Conservation (phyloP, 2,113 vertebrate genomes). For the Stictonetta naevosa region DNA sequence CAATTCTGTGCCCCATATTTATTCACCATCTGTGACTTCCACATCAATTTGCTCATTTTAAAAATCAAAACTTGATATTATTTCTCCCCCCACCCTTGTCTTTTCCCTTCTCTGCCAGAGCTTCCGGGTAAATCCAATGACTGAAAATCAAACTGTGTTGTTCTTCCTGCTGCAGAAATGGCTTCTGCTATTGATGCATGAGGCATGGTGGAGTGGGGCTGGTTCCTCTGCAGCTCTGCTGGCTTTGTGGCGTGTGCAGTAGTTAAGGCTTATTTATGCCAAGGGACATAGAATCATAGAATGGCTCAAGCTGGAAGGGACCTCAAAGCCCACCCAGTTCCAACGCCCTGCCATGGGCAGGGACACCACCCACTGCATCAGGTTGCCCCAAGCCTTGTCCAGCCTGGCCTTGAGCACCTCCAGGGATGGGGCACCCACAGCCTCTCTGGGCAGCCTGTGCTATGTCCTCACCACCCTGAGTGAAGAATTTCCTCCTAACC, state of each 20-base stretch:
- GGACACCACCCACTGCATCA: too few species aligned
- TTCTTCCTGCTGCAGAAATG: not conserved
- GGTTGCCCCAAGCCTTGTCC: too few species aligned
- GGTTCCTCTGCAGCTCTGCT: not conserved
- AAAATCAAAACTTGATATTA: slow-evolving; percentile 4
- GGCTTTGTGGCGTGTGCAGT: not conserved
- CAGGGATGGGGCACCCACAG: too few species aligned
- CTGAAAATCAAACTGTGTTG: not conserved
- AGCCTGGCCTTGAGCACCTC: too few species aligned
- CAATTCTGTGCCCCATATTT: slow-evolving; percentile 36
- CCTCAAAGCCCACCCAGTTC: too few species aligned
- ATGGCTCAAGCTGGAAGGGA: too few species aligned
- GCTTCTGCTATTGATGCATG: not conserved
- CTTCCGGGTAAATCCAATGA: not conserved
- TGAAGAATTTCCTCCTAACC: too few species aligned
- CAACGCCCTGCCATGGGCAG: too few species aligned
- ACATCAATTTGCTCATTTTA: slow-evolving; percentile 60
- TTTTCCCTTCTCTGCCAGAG: not conserved
- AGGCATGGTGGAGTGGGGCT: not conserved
- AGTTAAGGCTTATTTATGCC: not conserved
- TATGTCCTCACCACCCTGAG: too few species aligned
- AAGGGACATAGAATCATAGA: not conserved
- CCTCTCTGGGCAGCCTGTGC: too few species aligned
- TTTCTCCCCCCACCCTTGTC: not conserved
- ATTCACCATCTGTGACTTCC: slow-evolving; percentile 68